A percentile compares a stretch with the other conserved stretches of the same genome.
Conservation (phyloP, 2,113 vertebrate genomes). For the Mobula hypostoma region DNA sequence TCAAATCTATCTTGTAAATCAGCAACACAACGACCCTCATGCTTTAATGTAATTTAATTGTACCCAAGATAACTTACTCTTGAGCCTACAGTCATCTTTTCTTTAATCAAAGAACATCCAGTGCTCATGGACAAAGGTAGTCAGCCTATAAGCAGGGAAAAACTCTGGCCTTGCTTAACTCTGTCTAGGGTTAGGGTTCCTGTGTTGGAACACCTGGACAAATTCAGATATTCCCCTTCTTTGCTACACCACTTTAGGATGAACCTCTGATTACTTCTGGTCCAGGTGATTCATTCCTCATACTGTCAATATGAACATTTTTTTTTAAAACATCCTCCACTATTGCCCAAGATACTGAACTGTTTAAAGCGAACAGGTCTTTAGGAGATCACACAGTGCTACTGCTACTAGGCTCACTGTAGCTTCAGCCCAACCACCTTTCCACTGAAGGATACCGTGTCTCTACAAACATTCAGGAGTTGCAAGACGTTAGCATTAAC, state of each 20-base stretch:
- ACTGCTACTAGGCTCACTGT: not conserved
- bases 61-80: too few species aligned
- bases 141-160: not conserved
- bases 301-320: not conserved
- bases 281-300: not conserved
- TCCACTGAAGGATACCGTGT: too few species aligned
- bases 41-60: not conserved
- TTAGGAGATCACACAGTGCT: not conserved
- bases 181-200: too few species aligned
- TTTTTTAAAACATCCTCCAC: not conserved
- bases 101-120: not conserved
- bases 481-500: not conserved
- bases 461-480: not conserved
- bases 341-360: not conserved
- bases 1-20: not conserved
- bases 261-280: too few species aligned
- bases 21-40: too few species aligned
- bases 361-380: not conserved
- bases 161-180: not conserved
- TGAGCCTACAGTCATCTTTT: not conserved
- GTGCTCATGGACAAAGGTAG: not conserved
- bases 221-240: not conserved
- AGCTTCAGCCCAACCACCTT: not conserved
- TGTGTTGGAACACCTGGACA: not conserved
- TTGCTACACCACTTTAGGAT: not conserved